Percentiles rank a stretch among this genome's conserved stretches.
Conservation (phyloP, 2,797 vertebrate genomes). For the Emys orbicularis region DNA sequence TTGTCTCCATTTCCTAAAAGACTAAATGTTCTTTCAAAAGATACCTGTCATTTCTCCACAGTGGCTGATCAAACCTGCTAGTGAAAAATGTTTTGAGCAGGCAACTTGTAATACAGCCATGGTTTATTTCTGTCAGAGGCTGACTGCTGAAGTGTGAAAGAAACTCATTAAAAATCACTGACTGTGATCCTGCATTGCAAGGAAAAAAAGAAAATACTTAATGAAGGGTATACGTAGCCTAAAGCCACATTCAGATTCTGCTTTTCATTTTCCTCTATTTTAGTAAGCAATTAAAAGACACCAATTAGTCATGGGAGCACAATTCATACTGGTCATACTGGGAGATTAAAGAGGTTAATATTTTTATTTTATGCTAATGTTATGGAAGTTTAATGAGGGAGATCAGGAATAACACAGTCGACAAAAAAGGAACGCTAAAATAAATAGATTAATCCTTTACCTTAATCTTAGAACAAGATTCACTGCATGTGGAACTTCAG, state of each 20-base stretch:
- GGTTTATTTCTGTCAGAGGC: constrained; percentile 82
- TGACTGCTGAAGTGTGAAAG: constrained; percentile 84
- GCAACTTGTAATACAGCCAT: constrained; percentile 78
- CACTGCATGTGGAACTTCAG: constrained; percentile 87
- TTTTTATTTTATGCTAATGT: constrained; percentile 74
- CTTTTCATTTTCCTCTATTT: constrained; percentile 67
- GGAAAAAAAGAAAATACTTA: constrained; percentile 73
- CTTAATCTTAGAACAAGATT: constrained; percentile 98
- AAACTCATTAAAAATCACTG: constrained; percentile 87
- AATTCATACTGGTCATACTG: constrained; percentile 64
- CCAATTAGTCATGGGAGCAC: constrained; percentile 73
- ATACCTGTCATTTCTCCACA: constrained; percentile 73
- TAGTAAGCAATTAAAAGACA: constrained; percentile 72
- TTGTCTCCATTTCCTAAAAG: constrained; percentile 70
- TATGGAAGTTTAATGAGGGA: constrained; percentile 70
- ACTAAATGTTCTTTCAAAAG: constrained; percentile 72
- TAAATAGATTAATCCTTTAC: constrained; percentile 82
- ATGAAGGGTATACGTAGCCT: constrained; percentile 78
- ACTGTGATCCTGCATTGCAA: constrained; percentile 80
- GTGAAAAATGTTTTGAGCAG: constrained; percentile 80
- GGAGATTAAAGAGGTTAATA: constrained; percentile 68
- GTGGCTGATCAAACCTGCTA: constrained; percentile 78
- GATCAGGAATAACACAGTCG: constrained; percentile 31
- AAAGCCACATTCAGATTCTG: constrained; percentile 70
- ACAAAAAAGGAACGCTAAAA: constrained; percentile 38